Conservation (phyloP, 2,888 invertebrate genomes). For the Calameuta idolon region DNA sequence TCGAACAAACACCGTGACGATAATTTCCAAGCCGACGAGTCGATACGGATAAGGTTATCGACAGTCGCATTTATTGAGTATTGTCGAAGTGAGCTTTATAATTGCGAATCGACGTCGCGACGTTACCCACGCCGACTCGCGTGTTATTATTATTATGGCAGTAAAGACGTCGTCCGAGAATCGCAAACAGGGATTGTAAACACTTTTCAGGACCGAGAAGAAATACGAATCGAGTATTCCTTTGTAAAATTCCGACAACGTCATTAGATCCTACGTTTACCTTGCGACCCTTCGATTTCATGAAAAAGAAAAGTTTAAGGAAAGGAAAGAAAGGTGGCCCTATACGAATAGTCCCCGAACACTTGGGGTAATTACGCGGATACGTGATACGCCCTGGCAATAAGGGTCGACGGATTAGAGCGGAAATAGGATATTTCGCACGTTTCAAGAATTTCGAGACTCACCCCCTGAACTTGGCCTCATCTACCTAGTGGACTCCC, state of each 20-base stretch:
- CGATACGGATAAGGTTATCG: conserved; percentile 2
- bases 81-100: neutral
- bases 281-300: neutral
- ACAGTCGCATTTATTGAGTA: neutral
- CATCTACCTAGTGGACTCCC: neutral
- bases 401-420: neutral
- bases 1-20: neutral
- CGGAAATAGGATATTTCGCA: neutral
- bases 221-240: neutral
- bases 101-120: neutral
- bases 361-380: neutral
- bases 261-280: neutral
- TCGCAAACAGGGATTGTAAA: too few relatives aligned
- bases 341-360: neutral
- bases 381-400: neutral
- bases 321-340: neutral
- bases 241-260: neutral
- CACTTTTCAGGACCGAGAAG: neutral
- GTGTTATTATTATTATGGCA: neutral
- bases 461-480: neutral
- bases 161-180: neutral
- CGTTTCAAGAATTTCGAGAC: neutral
- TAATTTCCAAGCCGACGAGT: conserved; percentile 2
- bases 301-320: neutral
- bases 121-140: neutral